Evolutionary conservation across 1,140 invertebrate genomes (phyloP).

Genomic region (Ladona fulva): DNA sequence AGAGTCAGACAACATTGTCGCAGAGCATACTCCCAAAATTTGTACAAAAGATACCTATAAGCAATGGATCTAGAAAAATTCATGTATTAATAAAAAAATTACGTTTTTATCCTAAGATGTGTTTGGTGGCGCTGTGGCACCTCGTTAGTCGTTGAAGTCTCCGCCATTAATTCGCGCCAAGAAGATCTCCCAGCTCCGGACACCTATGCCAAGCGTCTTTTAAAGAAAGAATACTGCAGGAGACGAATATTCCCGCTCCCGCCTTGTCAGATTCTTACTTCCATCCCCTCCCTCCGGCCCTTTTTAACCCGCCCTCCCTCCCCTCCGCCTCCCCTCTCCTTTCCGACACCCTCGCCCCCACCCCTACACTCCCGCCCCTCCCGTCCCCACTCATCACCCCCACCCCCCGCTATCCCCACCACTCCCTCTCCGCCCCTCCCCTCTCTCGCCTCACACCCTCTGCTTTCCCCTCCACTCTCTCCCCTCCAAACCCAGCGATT

Average conservation of each 20-base stretch:
- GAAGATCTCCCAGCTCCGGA: no score
- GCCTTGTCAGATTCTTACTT: conserved; percentile 7
- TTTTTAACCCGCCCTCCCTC: background rate
- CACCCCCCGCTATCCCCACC: background rate
- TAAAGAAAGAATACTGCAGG: background rate
- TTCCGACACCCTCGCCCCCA: conserved; percentile 14
- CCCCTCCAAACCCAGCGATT: conserved; percentile 18
- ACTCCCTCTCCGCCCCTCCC: background rate
- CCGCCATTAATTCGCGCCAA: no score
- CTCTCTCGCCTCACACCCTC: background rate
- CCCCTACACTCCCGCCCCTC: conserved; percentile 12
- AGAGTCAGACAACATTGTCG: no score
- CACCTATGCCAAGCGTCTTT: background rate
- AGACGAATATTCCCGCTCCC: background rate
- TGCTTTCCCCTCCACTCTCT: background rate
- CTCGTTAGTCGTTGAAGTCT: no score
- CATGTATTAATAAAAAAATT: no score
- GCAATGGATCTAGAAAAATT: no score
- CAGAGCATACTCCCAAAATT: no score
- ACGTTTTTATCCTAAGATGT: no score
- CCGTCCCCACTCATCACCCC: background rate
- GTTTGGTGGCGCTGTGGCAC: no score
- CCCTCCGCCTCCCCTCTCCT: conserved; percentile 17
- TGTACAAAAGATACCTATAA: no score
- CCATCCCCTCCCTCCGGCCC: background rate